Evolutionary conservation across 2,888 invertebrate genomes (phyloP), one percentile per base, ranked within the genome.

Genomic region (Orthonevra nobilis): DNA sequence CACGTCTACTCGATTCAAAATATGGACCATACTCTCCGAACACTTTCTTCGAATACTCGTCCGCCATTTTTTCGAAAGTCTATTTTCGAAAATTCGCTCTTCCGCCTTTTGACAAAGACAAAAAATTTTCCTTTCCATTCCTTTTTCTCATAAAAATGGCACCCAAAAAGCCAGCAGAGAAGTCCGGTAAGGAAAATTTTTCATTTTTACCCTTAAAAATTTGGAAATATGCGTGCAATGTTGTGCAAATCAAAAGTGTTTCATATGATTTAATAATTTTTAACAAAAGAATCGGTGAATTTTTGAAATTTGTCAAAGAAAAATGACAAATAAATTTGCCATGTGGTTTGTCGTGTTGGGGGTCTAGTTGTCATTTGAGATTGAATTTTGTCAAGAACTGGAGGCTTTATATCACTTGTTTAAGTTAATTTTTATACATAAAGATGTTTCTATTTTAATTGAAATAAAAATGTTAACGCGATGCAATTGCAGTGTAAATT

Each of bases 101-200:
- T 85, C 85, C 85, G 85, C 75, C 34, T 40, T 81, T 82, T 83
- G 84, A 83, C 83, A 83, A 82, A 72, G 81, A 81, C 79, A 48
- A 82, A 81, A 81, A 81, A 82, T 82, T 82, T 85, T 86, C 85
- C 87, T 88, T 87, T 88, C 85, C 86, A 85, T 87, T 87, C 84
- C 86, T 86, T 86, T 89, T 89, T 89, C 89, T 87, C 86, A 86
- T 83, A 88, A 92, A 92, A 90, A 96, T 96, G 96, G 94, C 95
- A 92, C 95, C 96, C 85, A 92, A 93, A 89, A 96, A 96, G 92
- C 93, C 95, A 88, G 92, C 94, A 86, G 95, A 95, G 88, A 95
- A 95, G 91, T 91, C 95, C 90, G 94, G 95, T 95, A 92, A 90
- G 91, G 90, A 87, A 88, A 86, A 83, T 85, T 85, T 84, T 83